phyloP scores from a whole-genome alignment of 2,797 vertebrate species.

The Botia kubotai region DNA sequence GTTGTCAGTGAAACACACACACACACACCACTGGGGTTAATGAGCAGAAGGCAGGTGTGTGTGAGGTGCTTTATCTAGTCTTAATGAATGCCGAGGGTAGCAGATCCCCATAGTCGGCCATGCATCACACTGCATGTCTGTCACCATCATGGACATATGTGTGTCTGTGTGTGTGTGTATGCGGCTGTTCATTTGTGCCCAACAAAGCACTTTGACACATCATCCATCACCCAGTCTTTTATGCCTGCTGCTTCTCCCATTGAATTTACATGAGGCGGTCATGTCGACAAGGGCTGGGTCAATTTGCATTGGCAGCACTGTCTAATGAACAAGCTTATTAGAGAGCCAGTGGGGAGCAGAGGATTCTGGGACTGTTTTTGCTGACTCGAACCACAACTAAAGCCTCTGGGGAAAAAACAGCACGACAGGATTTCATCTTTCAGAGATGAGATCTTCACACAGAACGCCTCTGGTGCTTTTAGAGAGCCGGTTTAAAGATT shows the following conservation, averaged over 20 bases:
- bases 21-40: constrained; percentile 48
- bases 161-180: constrained; percentile 41
- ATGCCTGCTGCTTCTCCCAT: constrained; percentile 54
- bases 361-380: constrained; percentile 42
- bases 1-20: constrained; percentile 32
- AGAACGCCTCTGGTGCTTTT: constrained; percentile 7
- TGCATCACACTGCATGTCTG: constrained; percentile 58
- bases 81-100: constrained; percentile 59
- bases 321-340: constrained; percentile 59
- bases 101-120: constrained; percentile 53
- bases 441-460: constrained; percentile 43
- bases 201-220: constrained; percentile 55
- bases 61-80: constrained; percentile 57
- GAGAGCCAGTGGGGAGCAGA: constrained; percentile 41
- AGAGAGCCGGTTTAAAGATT: constrained; percentile 25
- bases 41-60: constrained; percentile 58
- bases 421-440: constrained; percentile 33
- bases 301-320: constrained; percentile 55
- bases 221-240: constrained; percentile 60
- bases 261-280: constrained; percentile 61
- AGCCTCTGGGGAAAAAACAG: constrained; percentile 59
- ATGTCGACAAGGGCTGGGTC: constrained; percentile 54
- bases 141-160: constrained; percentile 72
- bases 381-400: constrained; percentile 35
- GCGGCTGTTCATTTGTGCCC: constrained; percentile 44